phyloP scores from a whole-genome alignment of 2,888 invertebrate genomes.

The Lepeophtheirus nordmannii region DNA sequence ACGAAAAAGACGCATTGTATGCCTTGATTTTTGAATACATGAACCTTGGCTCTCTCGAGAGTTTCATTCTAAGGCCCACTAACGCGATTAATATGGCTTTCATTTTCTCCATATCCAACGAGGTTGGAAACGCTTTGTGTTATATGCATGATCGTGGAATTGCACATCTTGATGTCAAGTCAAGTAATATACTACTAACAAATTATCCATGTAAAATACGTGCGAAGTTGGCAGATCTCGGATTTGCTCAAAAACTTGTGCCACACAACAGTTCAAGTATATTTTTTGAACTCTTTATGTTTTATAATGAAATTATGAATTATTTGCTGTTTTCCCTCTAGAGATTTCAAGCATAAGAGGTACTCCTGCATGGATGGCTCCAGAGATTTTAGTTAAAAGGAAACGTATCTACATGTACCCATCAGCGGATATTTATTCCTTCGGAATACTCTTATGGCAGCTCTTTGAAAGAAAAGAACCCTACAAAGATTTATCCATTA shows the following conservation, averaged over 20 bases:
- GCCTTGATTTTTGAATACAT: not conserved
- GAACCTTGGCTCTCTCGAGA: not conserved
- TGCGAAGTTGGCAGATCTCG: not conserved
- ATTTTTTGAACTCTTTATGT: not conserved
- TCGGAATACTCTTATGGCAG: not conserved
- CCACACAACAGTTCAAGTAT: not conserved
- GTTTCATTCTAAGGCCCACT: not conserved
- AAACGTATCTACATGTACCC: not conserved
- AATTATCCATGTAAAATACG: not conserved
- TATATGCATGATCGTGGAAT: not conserved
- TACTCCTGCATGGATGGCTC: constrained; percentile 1
- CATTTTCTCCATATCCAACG: not conserved
- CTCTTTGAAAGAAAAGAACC: not conserved
- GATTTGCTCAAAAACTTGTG: not conserved
- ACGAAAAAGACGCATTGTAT: not conserved
- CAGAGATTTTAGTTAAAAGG: not conserved
- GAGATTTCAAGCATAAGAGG: not conserved
- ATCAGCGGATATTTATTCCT: constrained; percentile 1
- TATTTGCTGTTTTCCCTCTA: not conserved
- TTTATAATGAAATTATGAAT: not conserved
- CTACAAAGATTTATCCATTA: not conserved
- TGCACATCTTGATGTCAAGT: not conserved
- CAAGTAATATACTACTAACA: not conserved
- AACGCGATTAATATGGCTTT: not conserved
- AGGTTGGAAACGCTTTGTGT: not conserved